Evolutionary conservation across 2,797 vertebrate species (phyloP), one percentile per base, ranked within the genome.

Genomic region (Molothrus ater): DNA sequence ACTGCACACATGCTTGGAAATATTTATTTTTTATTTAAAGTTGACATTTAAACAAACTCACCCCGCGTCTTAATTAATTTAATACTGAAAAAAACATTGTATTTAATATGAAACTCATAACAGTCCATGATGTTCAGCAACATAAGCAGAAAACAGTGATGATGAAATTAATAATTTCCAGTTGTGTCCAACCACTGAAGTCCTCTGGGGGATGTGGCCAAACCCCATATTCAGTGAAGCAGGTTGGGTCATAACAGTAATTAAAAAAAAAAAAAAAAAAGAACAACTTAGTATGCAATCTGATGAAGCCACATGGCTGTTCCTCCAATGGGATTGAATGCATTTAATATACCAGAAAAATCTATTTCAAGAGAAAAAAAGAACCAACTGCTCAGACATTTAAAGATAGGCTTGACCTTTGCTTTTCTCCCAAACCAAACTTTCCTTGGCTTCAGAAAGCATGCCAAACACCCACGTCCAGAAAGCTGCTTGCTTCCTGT

Each of bases 391-490:
- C 38, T 34, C 90, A 90, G 87, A 36, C 6, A 65, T 83, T 88
- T 83, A 88, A 86, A 84, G 85, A 79, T 69, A 73, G 73, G 28
- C 34, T 75, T 90, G 78, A 90, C 40, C 76, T 94, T 88, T 84
- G 53, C 17, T 72, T 22, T 73, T 85, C 40, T 92, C 31, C 34
- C 34, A 88, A 88, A 70, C 60, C 78, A 87, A 91, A 76, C 22
- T 76, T 92, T 68, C 18, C 45, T 84, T 90, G 91, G 88, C 70
- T 93, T 86, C 60, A 88, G 34, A 64, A 92, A 45, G 13, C 50
- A 47, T 86, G 68, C 42, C 42, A 81, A 90, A 93, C 90, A 82
- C 87, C 81, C 92, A 93, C 66, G 0, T 60, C 48, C 76, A 79
- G 70, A 91, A 88, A 90, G 24, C 68, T 71, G 18, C 50, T 88